phyloP scores from a whole-genome alignment of 2,888 invertebrate species.

The Galerucella pusilla region DNA sequence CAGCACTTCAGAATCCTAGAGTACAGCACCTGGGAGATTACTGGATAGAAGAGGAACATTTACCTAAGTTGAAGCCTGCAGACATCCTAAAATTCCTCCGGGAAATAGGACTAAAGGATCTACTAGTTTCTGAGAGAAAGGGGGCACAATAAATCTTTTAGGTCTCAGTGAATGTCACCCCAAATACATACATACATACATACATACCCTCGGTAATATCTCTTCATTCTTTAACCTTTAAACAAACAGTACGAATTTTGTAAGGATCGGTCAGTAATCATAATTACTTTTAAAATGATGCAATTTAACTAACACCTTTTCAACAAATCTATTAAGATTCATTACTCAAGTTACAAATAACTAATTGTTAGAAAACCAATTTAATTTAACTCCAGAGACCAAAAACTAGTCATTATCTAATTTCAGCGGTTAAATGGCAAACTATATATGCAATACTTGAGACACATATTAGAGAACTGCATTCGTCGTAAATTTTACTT shows the following conservation, averaged over 20 bases:
- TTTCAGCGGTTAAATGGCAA: slow-evolving; percentile 9
- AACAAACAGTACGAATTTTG: neutral
- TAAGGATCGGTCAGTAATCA: neutral
- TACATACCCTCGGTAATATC: too few species aligned
- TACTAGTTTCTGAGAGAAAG: too few species aligned
- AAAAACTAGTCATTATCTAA: slow-evolving; percentile 20
- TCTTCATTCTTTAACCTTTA: too few species aligned
- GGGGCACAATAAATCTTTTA: too few species aligned
- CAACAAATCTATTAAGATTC: neutral
- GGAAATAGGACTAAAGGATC: too few species aligned
- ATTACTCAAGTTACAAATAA: neutral
- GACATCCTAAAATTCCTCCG: too few species aligned
- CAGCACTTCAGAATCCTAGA: too few species aligned
- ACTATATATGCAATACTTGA: slow-evolving; percentile 19
- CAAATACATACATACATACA: too few species aligned
- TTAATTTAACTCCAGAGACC: neutral
- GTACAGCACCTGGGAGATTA: too few species aligned
- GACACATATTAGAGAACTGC: slow-evolving; percentile 13
- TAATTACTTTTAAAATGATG: neutral
- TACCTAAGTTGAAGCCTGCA: too few species aligned
- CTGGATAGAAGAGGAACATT: too few species aligned
- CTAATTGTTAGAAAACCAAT: slow-evolving; percentile 11
- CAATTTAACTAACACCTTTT: neutral
- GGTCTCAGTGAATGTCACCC: too few species aligned
- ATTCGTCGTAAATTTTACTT: neutral